Evolutionary conservation across 1,140 invertebrate species (phyloP).

Genomic region (Temnothorax nylanderi): DNA sequence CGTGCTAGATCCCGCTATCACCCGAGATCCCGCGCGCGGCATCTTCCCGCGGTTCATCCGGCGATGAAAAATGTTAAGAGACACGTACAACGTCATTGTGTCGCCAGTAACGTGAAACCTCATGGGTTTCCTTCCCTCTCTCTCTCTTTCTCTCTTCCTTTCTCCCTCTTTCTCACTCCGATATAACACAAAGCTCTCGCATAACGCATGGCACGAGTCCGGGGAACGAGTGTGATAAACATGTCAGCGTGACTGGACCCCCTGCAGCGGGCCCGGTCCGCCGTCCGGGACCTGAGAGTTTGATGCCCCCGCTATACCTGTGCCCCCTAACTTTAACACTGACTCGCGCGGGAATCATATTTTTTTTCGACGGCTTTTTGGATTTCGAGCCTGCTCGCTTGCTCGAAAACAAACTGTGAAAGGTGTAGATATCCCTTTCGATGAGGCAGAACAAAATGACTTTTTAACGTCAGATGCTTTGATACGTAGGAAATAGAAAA

Average conservation of each 20-base stretch:
- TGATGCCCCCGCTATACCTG: constrained; percentile 71
- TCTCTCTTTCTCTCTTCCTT: constrained; percentile 28
- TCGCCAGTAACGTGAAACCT: constrained; percentile 73
- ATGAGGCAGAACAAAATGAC: background rate
- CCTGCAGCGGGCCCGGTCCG: constrained; percentile 70
- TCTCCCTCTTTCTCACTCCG: constrained; percentile 24
- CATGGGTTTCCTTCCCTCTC: background rate
- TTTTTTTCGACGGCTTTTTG: background rate
- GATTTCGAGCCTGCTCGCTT: background rate
- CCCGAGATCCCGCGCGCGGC: constrained; percentile 4
- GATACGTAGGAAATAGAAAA: background rate
- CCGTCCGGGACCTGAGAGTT: constrained; percentile 68
- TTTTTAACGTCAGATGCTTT: background rate
- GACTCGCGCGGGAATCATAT: constrained; percentile 3
- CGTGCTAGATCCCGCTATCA: constrained; percentile 1
- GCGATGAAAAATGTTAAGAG: constrained; percentile 67
- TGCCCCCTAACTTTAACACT: constrained; percentile 32
- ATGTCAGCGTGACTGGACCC: constrained; percentile 77
- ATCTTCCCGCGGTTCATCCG: constrained; percentile 3
- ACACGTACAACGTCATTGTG: constrained; percentile 67
- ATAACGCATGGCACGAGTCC: constrained; percentile 75
- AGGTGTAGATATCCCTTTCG: background rate
- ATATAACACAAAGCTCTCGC: constrained; percentile 63
- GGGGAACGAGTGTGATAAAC: constrained; percentile 75
- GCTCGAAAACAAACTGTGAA: background rate